These are phyloP conservation scores for Homarus americanus DNA, from an alignment of 1,140 invertebrate genomes.

Conservation along the genomic window DNA sequence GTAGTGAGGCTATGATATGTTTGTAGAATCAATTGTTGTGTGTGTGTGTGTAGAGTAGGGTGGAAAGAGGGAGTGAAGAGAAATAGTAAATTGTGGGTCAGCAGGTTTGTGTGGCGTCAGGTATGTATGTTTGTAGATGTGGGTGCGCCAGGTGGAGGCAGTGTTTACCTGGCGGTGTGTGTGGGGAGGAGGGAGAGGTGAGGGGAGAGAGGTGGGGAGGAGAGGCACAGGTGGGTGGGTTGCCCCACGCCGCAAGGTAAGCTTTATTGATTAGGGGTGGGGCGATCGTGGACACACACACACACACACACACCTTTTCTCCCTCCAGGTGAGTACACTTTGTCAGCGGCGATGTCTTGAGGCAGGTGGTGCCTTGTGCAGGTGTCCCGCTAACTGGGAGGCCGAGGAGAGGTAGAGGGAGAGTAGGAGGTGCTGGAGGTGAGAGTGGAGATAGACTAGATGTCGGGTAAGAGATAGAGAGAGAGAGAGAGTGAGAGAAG, in stretches of 20 bases:
- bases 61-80: background rate
- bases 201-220: too few species aligned
- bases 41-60: background rate
- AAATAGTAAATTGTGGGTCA: background rate
- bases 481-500: too few species aligned
- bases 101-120: background rate
- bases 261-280: slow-evolving; percentile 20
- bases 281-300: background rate
- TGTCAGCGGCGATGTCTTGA: background rate
- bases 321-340: background rate
- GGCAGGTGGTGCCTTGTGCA: background rate
- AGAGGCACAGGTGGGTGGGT: too few species aligned
- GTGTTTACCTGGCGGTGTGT: background rate
- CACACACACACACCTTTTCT: background rate
- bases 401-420: background rate
- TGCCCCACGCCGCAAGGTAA: background rate
- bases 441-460: too few species aligned
- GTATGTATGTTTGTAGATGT: background rate
- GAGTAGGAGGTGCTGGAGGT: too few species aligned
- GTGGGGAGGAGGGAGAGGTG: background rate
- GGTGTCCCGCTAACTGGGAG: background rate
- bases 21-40: too few species aligned
- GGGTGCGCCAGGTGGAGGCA: background rate
- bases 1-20: too few species aligned
- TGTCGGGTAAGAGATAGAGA: too few species aligned